These are phyloP conservation scores for Passer domesticus DNA, from an alignment of 2,113 vertebrate species.

Conservation along the genomic window DNA sequence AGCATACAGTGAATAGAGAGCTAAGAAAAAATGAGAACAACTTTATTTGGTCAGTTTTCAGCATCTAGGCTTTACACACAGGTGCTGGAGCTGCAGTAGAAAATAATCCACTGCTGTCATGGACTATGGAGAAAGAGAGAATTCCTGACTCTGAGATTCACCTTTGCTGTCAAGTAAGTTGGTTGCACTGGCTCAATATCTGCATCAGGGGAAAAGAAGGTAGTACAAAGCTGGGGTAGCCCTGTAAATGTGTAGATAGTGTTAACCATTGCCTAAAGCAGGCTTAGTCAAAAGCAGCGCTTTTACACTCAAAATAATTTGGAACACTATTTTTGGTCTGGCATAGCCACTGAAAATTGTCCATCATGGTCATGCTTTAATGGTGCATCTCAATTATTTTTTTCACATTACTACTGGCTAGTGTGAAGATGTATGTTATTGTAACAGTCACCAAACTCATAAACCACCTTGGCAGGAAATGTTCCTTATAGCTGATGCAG, in stretches of 20 bases:
- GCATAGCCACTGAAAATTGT: background rate
- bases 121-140: background rate
- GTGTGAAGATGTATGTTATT: background rate
- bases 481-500: background rate
- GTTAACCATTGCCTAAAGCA: background rate
- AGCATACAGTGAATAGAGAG: background rate
- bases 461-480: background rate
- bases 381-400: background rate
- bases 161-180: background rate
- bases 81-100: background rate
- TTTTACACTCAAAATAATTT: background rate
- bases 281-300: background rate
- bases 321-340: background rate
- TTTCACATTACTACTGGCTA: background rate
- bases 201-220: background rate
- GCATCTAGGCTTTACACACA: fast-evolving
- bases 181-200: background rate
- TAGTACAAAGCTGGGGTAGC: background rate
- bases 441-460: background rate
- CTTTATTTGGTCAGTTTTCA: background rate
- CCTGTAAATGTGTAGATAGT: background rate
- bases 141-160: background rate
- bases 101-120: background rate
- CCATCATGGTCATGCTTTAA: background rate
- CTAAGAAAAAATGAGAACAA: background rate